phyloP scores from a whole-genome alignment of 2,888 invertebrate species.

The Lottia gigantea region DNA sequence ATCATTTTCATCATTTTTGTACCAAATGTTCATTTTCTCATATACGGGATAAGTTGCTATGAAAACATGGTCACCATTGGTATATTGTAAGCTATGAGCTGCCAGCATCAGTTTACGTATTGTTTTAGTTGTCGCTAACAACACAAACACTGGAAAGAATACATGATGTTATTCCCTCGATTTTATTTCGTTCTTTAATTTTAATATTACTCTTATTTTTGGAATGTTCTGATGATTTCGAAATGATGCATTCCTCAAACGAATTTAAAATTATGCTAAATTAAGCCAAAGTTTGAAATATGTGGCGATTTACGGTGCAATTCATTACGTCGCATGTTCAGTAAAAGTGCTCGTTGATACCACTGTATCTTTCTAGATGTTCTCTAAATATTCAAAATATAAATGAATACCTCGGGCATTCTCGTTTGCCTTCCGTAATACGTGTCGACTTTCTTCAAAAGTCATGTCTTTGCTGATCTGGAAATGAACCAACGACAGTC shows the following conservation, averaged over 20 bases:
- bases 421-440: conserved; percentile 27
- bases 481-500: conserved; percentile 14
- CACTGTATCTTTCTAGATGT: too few relatives aligned
- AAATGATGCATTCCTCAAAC: too few relatives aligned
- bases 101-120: conserved; percentile 44
- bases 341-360: too few relatives aligned
- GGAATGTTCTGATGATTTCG: too few relatives aligned
- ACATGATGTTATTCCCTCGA: neutral
- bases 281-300: too few relatives aligned
- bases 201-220: too few relatives aligned
- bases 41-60: conserved; percentile 37
- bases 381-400: too few relatives aligned
- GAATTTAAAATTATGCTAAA: too few relatives aligned
- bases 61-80: conserved; percentile 50
- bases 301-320: too few relatives aligned
- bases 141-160: conserved; percentile 48
- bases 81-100: conserved; percentile 40
- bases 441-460: neutral
- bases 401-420: conserved; percentile 31
- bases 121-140: conserved; percentile 45
- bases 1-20: conserved; percentile 12
- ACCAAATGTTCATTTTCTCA: conserved; percentile 16
- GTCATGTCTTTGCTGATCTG: conserved; percentile 29
- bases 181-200: too few relatives aligned
- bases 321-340: too few relatives aligned